These are phyloP conservation scores for cattle (Bos taurus) DNA, from an alignment of 2,113 vertebrate genomes.

Conservation along the genomic window DNA sequence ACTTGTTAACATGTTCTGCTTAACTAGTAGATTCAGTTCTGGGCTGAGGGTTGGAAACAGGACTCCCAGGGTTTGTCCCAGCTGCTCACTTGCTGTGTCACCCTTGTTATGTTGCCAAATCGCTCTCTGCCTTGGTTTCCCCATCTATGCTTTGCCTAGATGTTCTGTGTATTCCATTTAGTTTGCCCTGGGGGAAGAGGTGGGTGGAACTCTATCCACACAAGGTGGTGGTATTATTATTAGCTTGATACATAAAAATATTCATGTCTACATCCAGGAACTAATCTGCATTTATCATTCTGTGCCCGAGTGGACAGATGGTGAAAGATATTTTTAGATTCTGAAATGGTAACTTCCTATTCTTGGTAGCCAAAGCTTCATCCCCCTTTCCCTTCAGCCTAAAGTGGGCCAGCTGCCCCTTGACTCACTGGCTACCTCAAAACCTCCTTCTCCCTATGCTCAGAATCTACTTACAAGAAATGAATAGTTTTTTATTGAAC, in stretches of 20 bases:
- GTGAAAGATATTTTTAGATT: conserved; percentile 74
- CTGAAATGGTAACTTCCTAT: conserved; percentile 76
- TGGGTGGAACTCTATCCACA: not conserved
- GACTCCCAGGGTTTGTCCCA: conserved; percentile 58
- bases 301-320: conserved; percentile 74
- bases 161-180: conserved; percentile 18
- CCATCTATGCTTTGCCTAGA: not conserved
- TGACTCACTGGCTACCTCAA: conserved; percentile 29
- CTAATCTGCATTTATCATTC: conserved; percentile 74
- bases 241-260: conserved; percentile 69
- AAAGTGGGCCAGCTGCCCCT: conserved; percentile 63
- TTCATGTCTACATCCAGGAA: conserved; percentile 74
- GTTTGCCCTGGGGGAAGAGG: not conserved
- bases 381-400: conserved; percentile 55
- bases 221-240: conserved; percentile 65
- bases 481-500: conserved; percentile 13
- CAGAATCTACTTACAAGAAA: not conserved
- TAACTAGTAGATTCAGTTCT: conserved; percentile 39
- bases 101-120: conserved; percentile 1
- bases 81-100: conserved; percentile 65
- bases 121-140: conserved; percentile 55
- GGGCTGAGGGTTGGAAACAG: conserved; percentile 46
- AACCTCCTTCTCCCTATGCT: not conserved
- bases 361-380: conserved; percentile 69
- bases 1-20: conserved; percentile 35